phyloP scores from a whole-genome alignment of 2,888 invertebrate genomes.

The Dicyrtoma fusca region DNA sequence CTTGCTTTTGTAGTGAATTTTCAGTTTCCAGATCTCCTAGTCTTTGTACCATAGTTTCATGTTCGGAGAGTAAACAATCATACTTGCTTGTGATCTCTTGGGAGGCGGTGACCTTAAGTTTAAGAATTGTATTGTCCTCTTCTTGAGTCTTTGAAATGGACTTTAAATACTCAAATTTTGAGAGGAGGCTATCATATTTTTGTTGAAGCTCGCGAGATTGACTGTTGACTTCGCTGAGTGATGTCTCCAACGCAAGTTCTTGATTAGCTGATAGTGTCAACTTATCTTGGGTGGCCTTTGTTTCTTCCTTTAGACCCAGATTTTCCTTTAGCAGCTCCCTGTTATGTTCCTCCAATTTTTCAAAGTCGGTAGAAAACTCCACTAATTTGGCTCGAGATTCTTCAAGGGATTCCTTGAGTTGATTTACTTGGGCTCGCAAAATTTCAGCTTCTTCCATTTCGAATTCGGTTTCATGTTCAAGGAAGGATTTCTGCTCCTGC shows the following conservation, averaged over 20 bases:
- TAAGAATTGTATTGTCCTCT: not conserved
- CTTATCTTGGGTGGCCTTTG: not conserved
- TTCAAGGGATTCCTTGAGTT: not conserved
- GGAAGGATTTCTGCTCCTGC: constrained; percentile 40
- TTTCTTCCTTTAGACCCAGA: not conserved
- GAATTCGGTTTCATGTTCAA: constrained; percentile 38
- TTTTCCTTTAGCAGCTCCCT: not conserved
- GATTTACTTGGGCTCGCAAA: not conserved
- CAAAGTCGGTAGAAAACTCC: not conserved
- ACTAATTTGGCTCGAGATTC: not conserved
- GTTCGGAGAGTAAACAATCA: not conserved
- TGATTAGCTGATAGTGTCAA: not conserved
- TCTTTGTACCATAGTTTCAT: not conserved
- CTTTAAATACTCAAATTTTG: constrained; percentile 32
- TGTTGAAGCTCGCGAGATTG: constrained; percentile 32
- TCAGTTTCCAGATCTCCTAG: not conserved
- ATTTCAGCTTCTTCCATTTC: constrained; percentile 6
- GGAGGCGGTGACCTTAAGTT: not conserved
- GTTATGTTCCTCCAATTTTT: no score
- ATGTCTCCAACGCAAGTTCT: not conserved
- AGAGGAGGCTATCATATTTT: constrained; percentile 37
- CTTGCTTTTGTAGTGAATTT: not conserved
- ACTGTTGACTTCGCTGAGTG: not conserved
- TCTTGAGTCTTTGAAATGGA: not conserved
- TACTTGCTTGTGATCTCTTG: no score